Base-by-base conservation (phyloP, 2,888 invertebrate species). In the Hylaea fasciaria region DNA sequence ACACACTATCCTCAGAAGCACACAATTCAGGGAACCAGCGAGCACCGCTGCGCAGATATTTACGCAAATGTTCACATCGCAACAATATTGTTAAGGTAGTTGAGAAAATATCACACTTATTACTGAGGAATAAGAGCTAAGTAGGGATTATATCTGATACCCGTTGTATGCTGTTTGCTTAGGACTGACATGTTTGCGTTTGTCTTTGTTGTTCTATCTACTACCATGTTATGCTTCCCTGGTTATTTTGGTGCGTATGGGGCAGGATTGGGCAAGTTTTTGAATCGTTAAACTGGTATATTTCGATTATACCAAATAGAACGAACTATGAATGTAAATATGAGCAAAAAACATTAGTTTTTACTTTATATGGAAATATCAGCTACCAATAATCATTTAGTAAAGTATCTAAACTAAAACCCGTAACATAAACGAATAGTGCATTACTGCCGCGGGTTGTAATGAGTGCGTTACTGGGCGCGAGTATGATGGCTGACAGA, bases 121-220 rank as follows among this genome's bases (percentile, higher is more conserved):
- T 55, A 51, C 60, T 22, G 41, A n/a, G 50, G 46, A 11, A 51
- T 55, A 60, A 48, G 61, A 52, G 53, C 48, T 53, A 40, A 9
- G 41, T 22, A 48, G 29, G 39, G 14, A 39, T 55, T 40, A 41
- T 52, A 57, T 44, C 17, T 43, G 14, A 4, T n/a, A 40, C 46
- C 13, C 43, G 48, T 39, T 28, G 41, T 60, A 29, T 48, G 53
- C 57, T 39, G 71, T 69, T 71, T 71, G 66, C 55, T 69, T 71
- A 71, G 71, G 69, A 68, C 66, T 49, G 59, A 68, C 60, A 60
- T 71, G 67, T 71, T 72, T 73, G 69, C 71, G 64, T 73, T 70
- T 66, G 65, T 72, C 72, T 77, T 73, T 76, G 72, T 73, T 72
- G 73, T 78, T 74, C 66, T 70, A 70, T 71, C 71, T 71, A 60